Evolutionary conservation across 2,888 invertebrate species (phyloP), one percentile per base, ranked within the genome.

Genomic region (Cheilosia scutellata): DNA sequence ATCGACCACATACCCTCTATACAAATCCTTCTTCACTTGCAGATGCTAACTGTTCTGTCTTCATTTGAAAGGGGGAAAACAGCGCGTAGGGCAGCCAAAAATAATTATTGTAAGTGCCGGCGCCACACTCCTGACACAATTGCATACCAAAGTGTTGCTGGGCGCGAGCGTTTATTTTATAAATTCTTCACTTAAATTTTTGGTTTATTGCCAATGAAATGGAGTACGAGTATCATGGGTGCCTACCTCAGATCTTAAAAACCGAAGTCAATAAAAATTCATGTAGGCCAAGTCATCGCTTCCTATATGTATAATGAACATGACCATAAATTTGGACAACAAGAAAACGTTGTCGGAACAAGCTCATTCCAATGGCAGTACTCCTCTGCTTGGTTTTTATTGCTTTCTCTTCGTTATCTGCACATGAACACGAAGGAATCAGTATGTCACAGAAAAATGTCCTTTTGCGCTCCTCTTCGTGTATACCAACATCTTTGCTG

Each of bases 121-220:
- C 82, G 86, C 82, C 86, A 86, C 75, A 72, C 86, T 80, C 80
- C 63, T 82, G 82, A 82, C 82, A 86, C 71, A 86, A 80, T 84
- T 84, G 75, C 74, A 62, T 70, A 75, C 58, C 75, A 58, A 75
- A 76, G 71, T 65, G 55, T 65, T 71, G 16, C 33, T 11, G 71
- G 33, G 51, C 33, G 72, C 66, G 29, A 20, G 53, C 27, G 53
- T 84, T 80, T 80, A 83, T 75, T 75, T 75, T 53, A 33, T 70
- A 63, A 76, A 71, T 76, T 58, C 60, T 16, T 13, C 74, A 27
- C 53, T 71, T 60, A 57, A 44, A 51, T 27, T 55, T 75, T 62
- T 76, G 84, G 76, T 84, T 84, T 80, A 84, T 62, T 62, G 82
- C 71, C 86, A 72, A 76, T 72, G 76, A 82, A 86, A 68, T 68